Evolutionary conservation across 2,113 vertebrate species (phyloP), one percentile per base, ranked within the genome.

Genomic region (Ceyx margarethae): DNA sequence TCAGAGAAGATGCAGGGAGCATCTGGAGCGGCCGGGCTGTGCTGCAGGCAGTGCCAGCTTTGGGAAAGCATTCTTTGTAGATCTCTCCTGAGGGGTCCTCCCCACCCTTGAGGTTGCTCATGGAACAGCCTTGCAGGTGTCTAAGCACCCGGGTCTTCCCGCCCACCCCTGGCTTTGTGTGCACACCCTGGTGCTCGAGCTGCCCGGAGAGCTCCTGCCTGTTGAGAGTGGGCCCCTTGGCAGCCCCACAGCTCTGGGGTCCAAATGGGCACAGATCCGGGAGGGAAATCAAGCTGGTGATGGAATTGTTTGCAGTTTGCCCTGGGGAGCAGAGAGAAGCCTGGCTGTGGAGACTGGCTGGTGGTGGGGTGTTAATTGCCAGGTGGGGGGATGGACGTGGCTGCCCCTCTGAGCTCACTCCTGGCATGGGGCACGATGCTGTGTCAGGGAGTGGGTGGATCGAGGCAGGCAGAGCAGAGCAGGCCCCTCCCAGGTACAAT

Each of bases 361-460:
- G 31, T 77, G 62, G 16, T 62, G 35, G 29, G 29, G 29, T 15
- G 11, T 69, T n/a, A 15, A 17, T 28, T 62, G 66, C 16, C 14
- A 74, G 74, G 60, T 2, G 33, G 9, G 28, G 56, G 75, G 40
- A 15, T 19, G 29, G 65, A 58, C 69, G 6, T 16, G 37, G 35
- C 61, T 71, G 29, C 10, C 31, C 16, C 37, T 42, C 21, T 0
- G 1, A 3, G 53, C 68, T 80, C 14, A 19, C 67, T 58, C 12
- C 69, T 42, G 56, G 67, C 22, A 2, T 1, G 2, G 26, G 37
- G 13, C 1, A 1, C 0, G 16, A 28, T 37, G 57, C 57, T n/a
- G 54, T 31, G 68, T 25, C 62, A 25, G 67, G 1, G 3, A 19
- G 46, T 56, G 54, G 3, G 5, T 16, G 68, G 54, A 11, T 23